Evolutionary conservation across 2,797 vertebrate species (phyloP), one percentile per base, ranked within the genome.

Genomic region (Lithobates sylvaticus): DNA sequence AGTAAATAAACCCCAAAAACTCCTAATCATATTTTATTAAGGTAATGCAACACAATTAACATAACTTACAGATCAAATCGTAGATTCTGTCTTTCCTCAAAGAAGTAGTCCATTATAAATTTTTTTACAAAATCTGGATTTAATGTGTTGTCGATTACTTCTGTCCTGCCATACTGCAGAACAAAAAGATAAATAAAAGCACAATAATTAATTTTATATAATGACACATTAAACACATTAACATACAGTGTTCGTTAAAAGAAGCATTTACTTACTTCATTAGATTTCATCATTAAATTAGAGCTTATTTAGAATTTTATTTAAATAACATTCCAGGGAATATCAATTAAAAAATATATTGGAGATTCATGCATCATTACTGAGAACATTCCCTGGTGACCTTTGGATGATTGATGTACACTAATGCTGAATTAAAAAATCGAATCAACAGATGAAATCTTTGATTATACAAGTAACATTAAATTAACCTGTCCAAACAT

Each of bases 31-130:
- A 18, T 18, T 54, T 54, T 8, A 32, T 54, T 18, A 18, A 18
- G 16, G 12, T 61, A 23, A 54, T 54, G 18, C 15, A 54, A 21
- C 50, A 54, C 50, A 54, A 21, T 61, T 23, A 61, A 32, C 16
- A 50, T 0, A 92, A 98, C 98, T 98, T 93, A 99, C 98, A 99
- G 93, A 93, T 99, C 98, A 95, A 99, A 99, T 77, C 97, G 94
- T 44, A 99, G 94, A 89, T 99, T 99, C 91, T 99, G 98, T 85
- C 97, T 95, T 90, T 99, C 98, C 92, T 99, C 98, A 89, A 99
- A 99, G 93, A 99, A 99, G 92, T 99, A 99, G 93, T 99, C 98
- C 94, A 99, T 93, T 91, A 99, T 96, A 92, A 99, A 99, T 93
- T 99, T 99, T 89, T 96, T 96, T 89, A 99, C 98, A 93, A 99